Percentiles rank a stretch among this genome's conserved stretches.
phyloP scores from a whole-genome alignment of 2,797 vertebrate genomes.

The Manis crassicaudata region DNA sequence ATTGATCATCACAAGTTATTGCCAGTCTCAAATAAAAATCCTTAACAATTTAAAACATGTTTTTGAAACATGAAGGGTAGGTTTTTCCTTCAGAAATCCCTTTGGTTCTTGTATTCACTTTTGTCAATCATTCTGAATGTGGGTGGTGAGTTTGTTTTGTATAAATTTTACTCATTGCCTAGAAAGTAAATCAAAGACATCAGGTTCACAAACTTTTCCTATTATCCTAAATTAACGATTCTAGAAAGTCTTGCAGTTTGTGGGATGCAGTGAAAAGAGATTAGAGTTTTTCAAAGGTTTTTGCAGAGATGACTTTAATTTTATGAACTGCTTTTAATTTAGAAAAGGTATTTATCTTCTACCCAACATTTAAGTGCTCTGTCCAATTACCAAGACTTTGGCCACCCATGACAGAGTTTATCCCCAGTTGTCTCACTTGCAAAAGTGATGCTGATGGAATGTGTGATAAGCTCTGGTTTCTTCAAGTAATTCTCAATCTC shows the following conservation, averaged over 20 bases:
- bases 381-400: conserved; percentile 49
- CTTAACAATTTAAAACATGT: neutral
- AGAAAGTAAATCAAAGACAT: conserved; percentile 27
- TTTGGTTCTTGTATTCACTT: neutral
- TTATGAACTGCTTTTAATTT: conserved; percentile 14
- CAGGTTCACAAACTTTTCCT: neutral
- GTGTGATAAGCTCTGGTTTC: conserved; percentile 56
- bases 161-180: neutral
- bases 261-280: conserved; percentile 8
- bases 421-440: conserved; percentile 24
- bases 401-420: conserved; percentile 63
- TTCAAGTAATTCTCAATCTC: conserved; percentile 20
- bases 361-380: neutral
- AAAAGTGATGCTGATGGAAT: conserved; percentile 76
- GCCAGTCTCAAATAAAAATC: neutral
- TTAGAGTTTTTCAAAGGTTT: conserved; percentile 42
- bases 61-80: neutral
- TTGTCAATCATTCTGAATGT: neutral
- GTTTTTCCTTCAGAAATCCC: neutral
- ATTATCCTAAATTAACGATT: conserved; percentile 26
- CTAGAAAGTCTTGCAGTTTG: conserved; percentile 11
- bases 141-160: neutral
- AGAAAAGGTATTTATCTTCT: conserved; percentile 53
- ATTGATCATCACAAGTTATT: neutral
- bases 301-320: neutral